phyloP scores from a whole-genome alignment of 92 coral and sea anemone genomes.

The Palythoa caribaeorum region DNA sequence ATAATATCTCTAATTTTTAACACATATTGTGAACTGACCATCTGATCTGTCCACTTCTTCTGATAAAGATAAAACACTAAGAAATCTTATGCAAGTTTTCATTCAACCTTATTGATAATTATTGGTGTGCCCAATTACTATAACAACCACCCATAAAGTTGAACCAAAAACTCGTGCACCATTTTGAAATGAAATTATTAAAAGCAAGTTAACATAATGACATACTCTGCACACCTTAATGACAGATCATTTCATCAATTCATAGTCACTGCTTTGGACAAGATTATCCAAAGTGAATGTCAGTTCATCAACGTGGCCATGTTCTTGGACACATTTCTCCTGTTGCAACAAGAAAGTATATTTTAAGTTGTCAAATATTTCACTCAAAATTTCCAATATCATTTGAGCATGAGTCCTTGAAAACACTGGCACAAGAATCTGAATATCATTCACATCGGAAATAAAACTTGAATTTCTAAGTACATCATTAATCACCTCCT shows the following conservation, averaged over 20 bases:
- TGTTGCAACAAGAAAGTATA: slow-evolving; percentile 22
- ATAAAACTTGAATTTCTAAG: slow-evolving; percentile 24
- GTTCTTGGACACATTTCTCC: slow-evolving; percentile 39
- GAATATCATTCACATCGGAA: slow-evolving; percentile 39
- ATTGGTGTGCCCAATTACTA: not conserved
- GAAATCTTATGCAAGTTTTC: slow-evolving; percentile 19
- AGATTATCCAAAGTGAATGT: slow-evolving; percentile 44
- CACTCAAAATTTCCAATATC: slow-evolving; percentile 49
- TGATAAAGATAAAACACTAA: slow-evolving; percentile 19
- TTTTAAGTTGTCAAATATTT: slow-evolving; percentile 38
- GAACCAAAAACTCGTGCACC: not conserved
- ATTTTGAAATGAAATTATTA: not conserved
- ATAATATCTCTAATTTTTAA: not conserved
- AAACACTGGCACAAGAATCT: slow-evolving; percentile 38
- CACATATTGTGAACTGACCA: not conserved
- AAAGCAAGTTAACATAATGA: not conserved
- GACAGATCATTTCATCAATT: slow-evolving; percentile 27
- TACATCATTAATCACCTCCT: slow-evolving; percentile 44
- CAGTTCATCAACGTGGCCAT: slow-evolving; percentile 25
- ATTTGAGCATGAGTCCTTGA: slow-evolving; percentile 35
- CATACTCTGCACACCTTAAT: slow-evolving; percentile 33
- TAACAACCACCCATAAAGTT: slow-evolving; percentile 16
- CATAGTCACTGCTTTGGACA: slow-evolving; percentile 46
- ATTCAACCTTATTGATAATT: slow-evolving; percentile 14
- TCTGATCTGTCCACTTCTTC: slow-evolving; percentile 21